phyloP scores from a whole-genome alignment of 2,797 vertebrate genomes.

The Agapornis canus region DNA sequence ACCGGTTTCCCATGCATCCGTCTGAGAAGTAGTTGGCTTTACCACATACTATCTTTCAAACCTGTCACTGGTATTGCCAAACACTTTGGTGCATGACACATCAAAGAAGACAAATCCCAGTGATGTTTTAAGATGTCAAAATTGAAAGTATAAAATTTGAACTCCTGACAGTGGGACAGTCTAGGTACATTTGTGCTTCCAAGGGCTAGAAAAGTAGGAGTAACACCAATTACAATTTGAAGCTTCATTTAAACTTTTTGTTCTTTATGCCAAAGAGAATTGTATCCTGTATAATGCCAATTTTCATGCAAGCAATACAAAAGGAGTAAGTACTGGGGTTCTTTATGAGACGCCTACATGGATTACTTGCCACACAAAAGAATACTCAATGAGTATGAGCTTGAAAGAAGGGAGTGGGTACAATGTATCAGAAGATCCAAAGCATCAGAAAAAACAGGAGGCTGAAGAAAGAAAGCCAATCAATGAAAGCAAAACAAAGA shows the following conservation, averaged over 20 bases:
- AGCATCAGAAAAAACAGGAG: neutral
- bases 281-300: slow-evolving; percentile 26
- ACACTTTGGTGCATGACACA: neutral
- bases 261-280: slow-evolving; percentile 5
- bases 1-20: neutral
- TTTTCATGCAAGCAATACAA: slow-evolving; percentile 35
- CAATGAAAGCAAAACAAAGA: slow-evolving; percentile 52
- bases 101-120: neutral
- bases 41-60: neutral
- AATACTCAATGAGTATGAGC: neutral
- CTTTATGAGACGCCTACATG: slow-evolving; percentile 16
- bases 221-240: neutral
- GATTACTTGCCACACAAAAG: slow-evolving; percentile 47
- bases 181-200: neutral
- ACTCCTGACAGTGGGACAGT: neutral
- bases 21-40: neutral
- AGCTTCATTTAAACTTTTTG: slow-evolving; percentile 25
- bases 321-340: neutral
- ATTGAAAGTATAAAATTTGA: neutral
- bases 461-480: slow-evolving; percentile 20
- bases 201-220: neutral
- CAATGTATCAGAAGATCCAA: slow-evolving; percentile 1
- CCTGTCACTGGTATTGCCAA: neutral
- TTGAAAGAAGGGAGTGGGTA: neutral
- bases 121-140: neutral